These are phyloP conservation scores for Manis crassicaudata DNA, from an alignment of 2,797 vertebrate species.

Conservation along the genomic window DNA sequence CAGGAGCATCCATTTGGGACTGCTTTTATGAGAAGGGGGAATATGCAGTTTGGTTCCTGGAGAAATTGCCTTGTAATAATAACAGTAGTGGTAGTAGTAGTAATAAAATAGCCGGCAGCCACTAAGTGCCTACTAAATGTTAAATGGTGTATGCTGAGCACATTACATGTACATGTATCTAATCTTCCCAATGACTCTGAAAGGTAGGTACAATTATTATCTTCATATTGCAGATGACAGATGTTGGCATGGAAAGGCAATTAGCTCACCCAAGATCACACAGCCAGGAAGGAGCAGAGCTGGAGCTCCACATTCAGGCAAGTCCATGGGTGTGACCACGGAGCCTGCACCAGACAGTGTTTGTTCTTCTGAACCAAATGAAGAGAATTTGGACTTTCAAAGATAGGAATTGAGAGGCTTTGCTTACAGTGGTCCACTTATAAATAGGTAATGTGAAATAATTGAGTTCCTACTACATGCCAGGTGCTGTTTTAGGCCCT, in stretches of 20 bases:
- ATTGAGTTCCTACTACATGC: background rate
- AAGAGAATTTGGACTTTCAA: slow-evolving; percentile 9
- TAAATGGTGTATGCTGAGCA: background rate
- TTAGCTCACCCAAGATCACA: background rate
- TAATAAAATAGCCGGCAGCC: background rate
- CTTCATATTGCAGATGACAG: slow-evolving; percentile 2
- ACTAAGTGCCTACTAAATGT: background rate
- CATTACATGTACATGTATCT: background rate
- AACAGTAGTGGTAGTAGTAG: background rate
- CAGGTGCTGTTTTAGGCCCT: background rate
- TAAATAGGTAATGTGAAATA: background rate
- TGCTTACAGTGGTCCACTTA: background rate
- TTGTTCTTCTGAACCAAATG: background rate
- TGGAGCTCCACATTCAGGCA: background rate
- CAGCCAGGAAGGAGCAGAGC: slow-evolving; percentile 1
- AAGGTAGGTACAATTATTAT: background rate
- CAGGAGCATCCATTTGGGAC: slow-evolving; percentile 36
- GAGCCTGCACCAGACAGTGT: background rate
- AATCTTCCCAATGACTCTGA: background rate
- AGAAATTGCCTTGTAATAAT: slow-evolving; percentile 42
- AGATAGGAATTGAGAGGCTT: background rate
- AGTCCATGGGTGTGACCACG: background rate
- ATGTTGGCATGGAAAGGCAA: background rate
- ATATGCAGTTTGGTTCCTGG: slow-evolving; percentile 49
- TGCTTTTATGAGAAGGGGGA: slow-evolving; percentile 63